Evolutionary conservation across 2,888 invertebrate species (phyloP), one percentile per base, ranked within the genome.

Genomic region (Ormyrus nitidulus): DNA sequence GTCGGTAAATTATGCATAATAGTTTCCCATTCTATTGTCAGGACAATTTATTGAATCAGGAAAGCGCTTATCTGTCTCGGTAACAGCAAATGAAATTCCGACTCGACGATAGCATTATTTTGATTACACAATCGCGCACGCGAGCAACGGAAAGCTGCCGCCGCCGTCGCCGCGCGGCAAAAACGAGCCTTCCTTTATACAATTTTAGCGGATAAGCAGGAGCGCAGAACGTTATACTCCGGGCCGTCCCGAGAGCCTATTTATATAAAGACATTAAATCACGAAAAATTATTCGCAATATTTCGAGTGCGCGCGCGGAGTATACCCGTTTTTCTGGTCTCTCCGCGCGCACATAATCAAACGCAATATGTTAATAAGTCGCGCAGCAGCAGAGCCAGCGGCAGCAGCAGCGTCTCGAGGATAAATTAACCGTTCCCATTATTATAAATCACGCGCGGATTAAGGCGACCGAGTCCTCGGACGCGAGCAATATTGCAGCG

Each of bases 351-450:
- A 49, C 80, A 75, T 82, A 77, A 82, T 82, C 79, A 80, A 79
- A 74, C 68, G 80, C 80, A 82, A 77, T 82, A 82, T 82, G 80
- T 82, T 80, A 80, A 82, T 82, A 80, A 82, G 81, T 77, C 77
- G 73, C 73, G 44, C n/a, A 51, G 46, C 71, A 13, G 53, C 66
- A 34, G 46, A 9, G 48, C 19, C 46, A 54, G 62, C 13, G n/a
- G 66, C 53, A 11, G 59, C 62, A 53, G 48, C 64, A 19, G 79
- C 62, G 51, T 53, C 69, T 19, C 49, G 49, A 44, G 74, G 80
- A 76, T 82, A 82, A 82, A 80, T 80, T 77, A 72, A 69, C 66
- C 66, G 74, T 77, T 77, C 71, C 75, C 77, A 80, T 82, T 82
- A 82, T 80, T 80, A 70, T 82, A 82, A 80, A 82, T 82, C 82